These are phyloP conservation scores for Austrolebias charrua DNA, from an alignment of 2,797 vertebrate species.

Conservation along the genomic window DNA sequence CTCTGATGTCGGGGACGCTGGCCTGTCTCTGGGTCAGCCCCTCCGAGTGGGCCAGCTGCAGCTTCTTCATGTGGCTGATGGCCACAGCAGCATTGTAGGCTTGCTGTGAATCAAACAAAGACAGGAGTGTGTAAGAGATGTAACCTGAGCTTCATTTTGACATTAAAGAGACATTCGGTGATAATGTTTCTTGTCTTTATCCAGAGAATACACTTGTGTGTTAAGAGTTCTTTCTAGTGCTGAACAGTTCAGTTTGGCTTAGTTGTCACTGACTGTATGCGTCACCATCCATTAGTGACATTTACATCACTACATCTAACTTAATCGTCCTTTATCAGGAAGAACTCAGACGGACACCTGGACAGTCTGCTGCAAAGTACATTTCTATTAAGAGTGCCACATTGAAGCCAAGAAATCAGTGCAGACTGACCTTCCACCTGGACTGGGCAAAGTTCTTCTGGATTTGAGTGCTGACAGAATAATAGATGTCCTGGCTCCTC, in stretches of 20 bases:
- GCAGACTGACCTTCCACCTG: constrained; percentile 92
- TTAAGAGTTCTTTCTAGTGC: not conserved
- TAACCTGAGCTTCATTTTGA: not conserved
- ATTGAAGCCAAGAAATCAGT: constrained; percentile 32
- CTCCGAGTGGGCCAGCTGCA: constrained; percentile 85
- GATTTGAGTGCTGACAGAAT: constrained; percentile 94
- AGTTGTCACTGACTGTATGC: not conserved
- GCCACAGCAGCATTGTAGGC: constrained; percentile 89
- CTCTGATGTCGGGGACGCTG: constrained; percentile 71
- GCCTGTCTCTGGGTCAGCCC: constrained; percentile 16
- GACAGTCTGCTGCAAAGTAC: constrained; percentile 43
- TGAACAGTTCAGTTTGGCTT: not conserved
- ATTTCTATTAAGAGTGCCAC: constrained; percentile 22
- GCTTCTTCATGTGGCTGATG: constrained; percentile 94
- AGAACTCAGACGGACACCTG: constrained; percentile 22
- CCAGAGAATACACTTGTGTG: not conserved
- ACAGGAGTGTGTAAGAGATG: not conserved
- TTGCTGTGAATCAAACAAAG: constrained; percentile 78
- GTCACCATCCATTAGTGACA: constrained; percentile 13
- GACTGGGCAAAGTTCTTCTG: constrained; percentile 97
- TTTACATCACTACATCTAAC: constrained; percentile 37
- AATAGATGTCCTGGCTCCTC: constrained; percentile 92
- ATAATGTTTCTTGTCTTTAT: not conserved
- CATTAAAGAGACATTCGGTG: not conserved
- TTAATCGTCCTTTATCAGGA: constrained; percentile 49